Conservation (phyloP, 2,113 vertebrate species). For the Psilopsiagon aymara region DNA sequence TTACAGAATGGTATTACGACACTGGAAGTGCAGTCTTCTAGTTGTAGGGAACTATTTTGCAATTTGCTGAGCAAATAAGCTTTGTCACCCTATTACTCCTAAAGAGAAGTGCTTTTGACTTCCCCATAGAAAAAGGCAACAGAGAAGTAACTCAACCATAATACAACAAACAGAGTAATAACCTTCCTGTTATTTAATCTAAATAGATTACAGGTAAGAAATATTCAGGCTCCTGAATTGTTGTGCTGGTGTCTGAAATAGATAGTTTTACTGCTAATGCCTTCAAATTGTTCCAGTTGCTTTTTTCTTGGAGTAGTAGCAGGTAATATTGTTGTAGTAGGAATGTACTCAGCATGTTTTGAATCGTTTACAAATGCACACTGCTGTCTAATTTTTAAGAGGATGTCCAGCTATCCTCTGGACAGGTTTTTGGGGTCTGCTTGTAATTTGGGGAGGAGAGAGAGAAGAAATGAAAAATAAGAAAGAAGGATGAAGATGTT, state of each 20-base stretch:
- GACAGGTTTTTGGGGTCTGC: not conserved
- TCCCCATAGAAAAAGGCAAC: not conserved
- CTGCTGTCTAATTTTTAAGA: not conserved
- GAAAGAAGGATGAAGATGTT: not conserved
- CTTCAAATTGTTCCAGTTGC: not conserved
- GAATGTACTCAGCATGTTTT: not conserved
- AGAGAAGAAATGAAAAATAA: not conserved
- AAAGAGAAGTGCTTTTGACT: not conserved
- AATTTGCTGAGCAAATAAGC: not conserved
- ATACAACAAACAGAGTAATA: not conserved
- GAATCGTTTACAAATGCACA: not conserved
- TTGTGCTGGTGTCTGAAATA: not conserved
- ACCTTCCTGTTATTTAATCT: not conserved
- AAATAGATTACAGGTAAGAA: not conserved
- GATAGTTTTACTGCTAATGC: not conserved
- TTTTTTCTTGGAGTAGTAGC: not conserved
- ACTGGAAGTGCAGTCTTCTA: not conserved
- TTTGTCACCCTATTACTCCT: not conserved
- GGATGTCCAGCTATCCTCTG: not conserved
- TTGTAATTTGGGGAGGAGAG: not conserved
- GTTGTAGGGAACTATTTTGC: not conserved
- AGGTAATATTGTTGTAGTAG: not conserved
- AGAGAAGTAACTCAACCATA: not conserved
- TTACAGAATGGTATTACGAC: not conserved
- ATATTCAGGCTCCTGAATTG: not conserved